Evolutionary conservation across 2,113 vertebrate genomes (phyloP), one percentile per base, ranked within the genome.

Genomic region (Oostethus manadensis): DNA sequence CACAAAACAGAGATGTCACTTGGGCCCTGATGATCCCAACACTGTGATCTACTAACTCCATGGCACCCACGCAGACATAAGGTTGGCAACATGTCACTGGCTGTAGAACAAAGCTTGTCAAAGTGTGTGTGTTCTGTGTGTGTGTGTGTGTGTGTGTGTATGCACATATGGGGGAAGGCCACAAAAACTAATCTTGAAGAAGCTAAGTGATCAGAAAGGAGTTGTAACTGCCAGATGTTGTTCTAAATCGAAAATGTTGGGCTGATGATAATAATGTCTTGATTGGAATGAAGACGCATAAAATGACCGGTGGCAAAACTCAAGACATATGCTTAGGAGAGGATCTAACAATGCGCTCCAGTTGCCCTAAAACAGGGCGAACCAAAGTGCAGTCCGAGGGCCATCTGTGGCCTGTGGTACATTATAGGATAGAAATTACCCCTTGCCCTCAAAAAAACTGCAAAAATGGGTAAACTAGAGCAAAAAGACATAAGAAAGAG

Each of bases 241-340:
- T 20, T 60, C 59, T 84, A 86, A 84, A 86, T 88, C 83, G 82
- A 29, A 77, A 71, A 81, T 73, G 68, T 78, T 61, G 66, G 74
- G 73, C 64, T 77, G 80, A 88, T 86, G 77, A 78, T 86, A 87
- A 84, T 81, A 85, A 85, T 71, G 82, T 76, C 63, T 69, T 68
- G 79, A 84, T 74, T 77, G 74, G 86, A 85, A 69, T 58, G 67
- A 82, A 77, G 60, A 74, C 68, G 81, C 79, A 29, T 84, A 82
- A 86, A 80, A 70, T 62, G 66, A 75, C 66, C 68, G 67, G 71
- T 62, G 66, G 65, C 70, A 66, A 67, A 77, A 70, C 65, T 44
- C 59, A n/a, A 16, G 70, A 47, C 84, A 84, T 84, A 79, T 84
- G 80, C 69, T 75, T 70, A 66, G 69, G 62, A 72, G 71, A 76